Conservation (phyloP, 2,888 invertebrate genomes). For the Amphiduros pacificus region DNA sequence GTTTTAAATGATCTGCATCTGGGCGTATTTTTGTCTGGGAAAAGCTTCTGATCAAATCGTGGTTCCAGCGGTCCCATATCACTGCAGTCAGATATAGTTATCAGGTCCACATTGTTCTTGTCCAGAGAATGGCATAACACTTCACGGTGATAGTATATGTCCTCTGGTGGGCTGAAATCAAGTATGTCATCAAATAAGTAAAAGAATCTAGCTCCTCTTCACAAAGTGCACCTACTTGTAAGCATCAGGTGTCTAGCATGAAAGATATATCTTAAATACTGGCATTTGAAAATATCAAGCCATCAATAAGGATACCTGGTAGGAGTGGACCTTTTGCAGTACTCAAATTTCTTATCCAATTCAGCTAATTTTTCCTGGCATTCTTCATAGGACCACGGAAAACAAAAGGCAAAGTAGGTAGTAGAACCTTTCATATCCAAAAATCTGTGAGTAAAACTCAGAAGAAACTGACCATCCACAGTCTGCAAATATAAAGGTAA, state of each 20-base stretch:
- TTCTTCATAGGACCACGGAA: conserved; percentile 84
- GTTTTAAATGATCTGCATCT: conserved; percentile 73
- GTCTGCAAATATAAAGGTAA: conserved; percentile 41
- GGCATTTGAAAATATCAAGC: not conserved
- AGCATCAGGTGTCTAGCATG: too few species aligned
- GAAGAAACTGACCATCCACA: conserved; percentile 54
- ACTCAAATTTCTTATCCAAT: conserved; percentile 65
- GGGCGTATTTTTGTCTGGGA: conserved; percentile 70
- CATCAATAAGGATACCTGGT: not conserved
- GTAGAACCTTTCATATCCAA: conserved; percentile 64
- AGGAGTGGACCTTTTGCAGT: conserved; percentile 36
- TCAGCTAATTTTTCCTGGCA: conserved; percentile 73
- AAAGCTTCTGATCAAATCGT: conserved; percentile 63
- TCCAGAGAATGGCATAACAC: conserved; percentile 77
- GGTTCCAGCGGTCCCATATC: conserved; percentile 75
- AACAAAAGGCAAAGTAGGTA: conserved; percentile 88
- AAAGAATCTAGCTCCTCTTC: too few species aligned
- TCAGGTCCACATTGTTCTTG: conserved; percentile 75
- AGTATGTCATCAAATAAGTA: not conserved
- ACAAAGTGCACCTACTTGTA: too few species aligned
- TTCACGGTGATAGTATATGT: conserved; percentile 82
- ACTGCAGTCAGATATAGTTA: conserved; percentile 81
- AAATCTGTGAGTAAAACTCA: conserved; percentile 68
- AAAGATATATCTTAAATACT: not conserved
- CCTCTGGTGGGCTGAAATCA: conserved; percentile 36